Evolutionary conservation across 53 echinoderm and acorn worm species (phyloP), one percentile per base, ranked within the genome.

Genomic region (Patiria pectinifera): DNA sequence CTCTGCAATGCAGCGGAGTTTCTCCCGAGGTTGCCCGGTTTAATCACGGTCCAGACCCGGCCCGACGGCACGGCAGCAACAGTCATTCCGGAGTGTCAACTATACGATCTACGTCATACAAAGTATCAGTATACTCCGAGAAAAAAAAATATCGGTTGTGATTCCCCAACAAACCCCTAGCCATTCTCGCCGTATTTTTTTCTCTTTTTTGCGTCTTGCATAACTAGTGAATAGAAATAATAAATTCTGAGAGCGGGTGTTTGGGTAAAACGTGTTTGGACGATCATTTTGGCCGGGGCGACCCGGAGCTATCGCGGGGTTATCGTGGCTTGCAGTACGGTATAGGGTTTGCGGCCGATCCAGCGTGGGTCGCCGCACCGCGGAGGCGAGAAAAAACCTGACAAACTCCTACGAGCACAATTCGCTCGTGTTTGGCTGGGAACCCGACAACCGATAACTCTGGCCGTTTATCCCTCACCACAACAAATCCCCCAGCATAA

Each of bases 401-500:
- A 45, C 69, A 26, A 85, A 26, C 69, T 85, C 85, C 85, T 85
- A 16, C 23, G 6, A 86, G 74, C 75, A 75, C 75, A 45, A 13
- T 35, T 25, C 75, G 48, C 71, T 71, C 48, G 71, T 49, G 71
- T 49, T 86, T 47, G 16, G 46, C 22, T 59, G 3, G 11, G 11
- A 24, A 49, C 87, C 35, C 60, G 16, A 83, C 24, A 53, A 78
- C 87, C 87, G 78, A 78, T 78, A 87, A 87, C 77, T 86, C 77
- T 74, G 2, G 22, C 59, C 46, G 22, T 74, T 16, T 87, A 22
- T 48, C 25, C 69, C 74, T 86, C 59, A 22, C 47, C 78, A 22
- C 48, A 77, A 87, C 77, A 77, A 87, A 78, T 87, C 87, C 87
- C 78, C 61, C 77, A 87, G 87, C 87, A 87, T 87, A 13, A 76